Base-by-base conservation (phyloP, 2,888 invertebrate species). In the Clanis bilineata region DNA sequence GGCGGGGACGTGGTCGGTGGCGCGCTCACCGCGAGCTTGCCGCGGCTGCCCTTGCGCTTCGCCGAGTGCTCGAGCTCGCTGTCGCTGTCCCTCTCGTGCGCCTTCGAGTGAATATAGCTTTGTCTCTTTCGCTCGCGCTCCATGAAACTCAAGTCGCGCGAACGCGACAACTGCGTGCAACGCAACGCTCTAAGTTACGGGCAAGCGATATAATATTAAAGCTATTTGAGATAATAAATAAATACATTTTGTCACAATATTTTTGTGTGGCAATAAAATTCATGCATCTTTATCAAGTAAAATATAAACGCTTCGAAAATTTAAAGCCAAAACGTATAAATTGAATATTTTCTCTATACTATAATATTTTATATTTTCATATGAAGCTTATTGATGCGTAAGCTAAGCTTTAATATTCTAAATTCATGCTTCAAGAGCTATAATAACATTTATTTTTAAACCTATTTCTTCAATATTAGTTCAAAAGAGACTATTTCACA, bases 61-160 rank as follows among this genome's bases (percentile, higher is more conserved):
- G 86, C 74, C 67, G 89, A 83, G 88, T 85, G 86, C 90, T 94
- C 93, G 86, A 95, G 95, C 88, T 98, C 98, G 84, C 97, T 97
- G 93, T 98, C 98, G 86, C 97, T 98, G 80, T 98, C 96, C 73
- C 92, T 86, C 80, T 93, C 92, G 82, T 88, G 85, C 82, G 84
- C 88, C 90, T 93, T 93, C 74, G 88, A 85, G 74, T 83, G 85
- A 76, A 91, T 90, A 89, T 92, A 93, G 85, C 84, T 88, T 83
- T 90, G 90, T 85, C 91, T 87, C 77, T 90, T 88, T 82, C 92
- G 81, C 84, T 89, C 90, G 74, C 89, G 85, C 73, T 92, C 91
- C 86, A 88, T 86, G 90, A 80, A 92, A 86, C 86, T 88, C 86
- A 92, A 73, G 77, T 90, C 87, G 73, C 86, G 90, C 71, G 90